Base-by-base conservation (phyloP, 2,113 vertebrate species). In the Zosterops borbonicus region DNA sequence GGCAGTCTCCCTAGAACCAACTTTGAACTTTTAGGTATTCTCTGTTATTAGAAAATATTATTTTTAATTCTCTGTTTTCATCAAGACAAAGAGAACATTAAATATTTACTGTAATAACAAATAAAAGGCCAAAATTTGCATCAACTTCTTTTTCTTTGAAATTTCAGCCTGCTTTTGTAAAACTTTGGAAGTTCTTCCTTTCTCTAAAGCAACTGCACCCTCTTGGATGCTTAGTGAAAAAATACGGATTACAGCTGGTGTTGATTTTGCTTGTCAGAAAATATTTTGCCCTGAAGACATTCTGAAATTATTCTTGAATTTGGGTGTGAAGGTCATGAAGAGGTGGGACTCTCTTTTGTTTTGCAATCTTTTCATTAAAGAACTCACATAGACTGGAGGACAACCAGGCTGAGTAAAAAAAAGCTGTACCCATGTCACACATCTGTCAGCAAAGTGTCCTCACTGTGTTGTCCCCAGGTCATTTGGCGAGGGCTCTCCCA, bases 41-140 rank as follows among this genome's bases (percentile, higher is more conserved):
- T 29, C 6, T 83, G 55, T 64, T 95, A 84, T 78, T 90, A 65
- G 25, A 58, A 73, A 95, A 95, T 90, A 86, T 92, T 97, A 83
- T 95, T 96, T 92, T 88, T 84, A 93, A 83, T 87, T 92, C 90
- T 93, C 73, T 9, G 19, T 81, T 95, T 96, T 75, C 73, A 71
- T 17, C 1, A 15, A 53, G 83, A 52, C 88, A 90, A 84, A 79
- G n/a, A 88, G 93, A 96, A 96, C 92, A 92, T 78, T 82, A 94
- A 97, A 97, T 96, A 97, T 94, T 97, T 96, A 92, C 46, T 90
- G 41, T 94, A 84, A 96, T 53, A 95, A 83, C 58, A 93, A 92
- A 42, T 49, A 71, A 59, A 89, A 86, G 56, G 65, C n/a, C 69
- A 92, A 62, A 47, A 77, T 81, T 90, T 75, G 20, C 73, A 94